Evolutionary conservation across 2,797 vertebrate species (phyloP), one percentile per base, ranked within the genome.

Genomic region (Gymnothorax reevesii): DNA sequence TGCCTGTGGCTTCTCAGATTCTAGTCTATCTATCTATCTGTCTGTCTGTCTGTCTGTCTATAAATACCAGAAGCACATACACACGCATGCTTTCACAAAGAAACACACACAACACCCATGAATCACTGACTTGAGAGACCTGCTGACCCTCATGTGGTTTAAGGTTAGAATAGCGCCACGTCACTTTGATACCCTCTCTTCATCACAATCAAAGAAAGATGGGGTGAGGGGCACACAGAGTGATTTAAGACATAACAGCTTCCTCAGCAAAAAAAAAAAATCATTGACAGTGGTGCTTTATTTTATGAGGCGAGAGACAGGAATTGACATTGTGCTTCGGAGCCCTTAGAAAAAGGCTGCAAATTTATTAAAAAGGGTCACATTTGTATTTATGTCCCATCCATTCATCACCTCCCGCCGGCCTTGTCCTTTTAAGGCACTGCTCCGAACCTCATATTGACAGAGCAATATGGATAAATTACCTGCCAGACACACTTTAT

Each of bases 381-480:
- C 94, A 94, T 96, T 95, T 95, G 93, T 89, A 92, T 89, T 85
- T 90, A 86, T 73, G 87, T 66, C 82, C 42, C 71, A 80, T 88
- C 90, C 93, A 96, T 97, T 91, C 90, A 96, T 96, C 92, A 96
- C 89, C 87, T 87, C 69, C 7, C 89, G 87, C 94, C 87, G 85
- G 92, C 92, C 88, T 92, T 93, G 94, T 94, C 94, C 96, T 96
- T 97, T 97, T 95, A 94, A 93, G 93, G 88, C 93, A 93, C 91
- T 93, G 94, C 94, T 95, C 93, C 94, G 93, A 96, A 96, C 94
- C 94, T 92, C 90, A 82, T 97, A 97, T 97, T 87, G 97, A 96
- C 96, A 95, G 92, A 95, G 86, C 89, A 86, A 93, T 96, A 95
- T 86, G 91, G 95, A 96, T 94, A 95, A 94, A 95, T 96, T 95